Evolutionary conservation across 64 coral and sea anemone genomes (phyloP).

Genomic region (Astreopora myriophthalma): DNA sequence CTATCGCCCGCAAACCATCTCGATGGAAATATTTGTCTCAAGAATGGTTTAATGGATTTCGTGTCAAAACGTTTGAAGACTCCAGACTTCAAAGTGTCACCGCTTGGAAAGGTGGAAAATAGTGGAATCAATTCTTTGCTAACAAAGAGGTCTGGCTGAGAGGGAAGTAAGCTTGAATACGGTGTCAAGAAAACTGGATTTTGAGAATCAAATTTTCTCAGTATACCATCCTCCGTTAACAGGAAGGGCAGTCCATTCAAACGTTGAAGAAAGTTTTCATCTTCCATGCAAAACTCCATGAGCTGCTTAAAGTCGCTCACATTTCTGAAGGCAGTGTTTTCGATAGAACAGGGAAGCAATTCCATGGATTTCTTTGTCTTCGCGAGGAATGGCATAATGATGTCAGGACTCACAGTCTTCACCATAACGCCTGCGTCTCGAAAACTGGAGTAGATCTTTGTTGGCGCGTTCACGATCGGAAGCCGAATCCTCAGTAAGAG

Average conservation of each 20-base stretch:
- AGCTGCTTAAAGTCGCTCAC: constrained; percentile 36
- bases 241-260: constrained; percentile 84
- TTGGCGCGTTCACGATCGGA: constrained; percentile 64
- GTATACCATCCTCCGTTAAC: constrained; percentile 78
- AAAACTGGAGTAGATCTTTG: constrained; percentile 53
- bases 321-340: constrained; percentile 57
- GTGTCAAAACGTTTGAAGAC: constrained; percentile 93
- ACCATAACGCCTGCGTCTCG: constrained; percentile 36
- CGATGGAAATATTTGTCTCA: constrained; percentile 77
- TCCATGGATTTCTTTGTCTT: constrained; percentile 34
- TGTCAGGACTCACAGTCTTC: constrained; percentile 70
- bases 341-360: constrained; percentile 68
- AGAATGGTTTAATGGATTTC: constrained; percentile 74
- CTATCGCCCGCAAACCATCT: constrained; percentile 65
- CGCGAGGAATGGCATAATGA: constrained; percentile 63
- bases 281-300: constrained; percentile 70
- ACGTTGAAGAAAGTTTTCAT: constrained; percentile 64
- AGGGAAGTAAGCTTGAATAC: constrained; percentile 71
- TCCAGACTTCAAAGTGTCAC: constrained; percentile 52
- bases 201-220: constrained; percentile 69
- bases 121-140: constrained; percentile 67
- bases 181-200: constrained; percentile 91
- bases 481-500: constrained; percentile 72
- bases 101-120: constrained; percentile 23
- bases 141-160: constrained; percentile 82